These are phyloP conservation scores for Thumatha senex DNA, from an alignment of 2,888 invertebrate genomes.

Conservation along the genomic window DNA sequence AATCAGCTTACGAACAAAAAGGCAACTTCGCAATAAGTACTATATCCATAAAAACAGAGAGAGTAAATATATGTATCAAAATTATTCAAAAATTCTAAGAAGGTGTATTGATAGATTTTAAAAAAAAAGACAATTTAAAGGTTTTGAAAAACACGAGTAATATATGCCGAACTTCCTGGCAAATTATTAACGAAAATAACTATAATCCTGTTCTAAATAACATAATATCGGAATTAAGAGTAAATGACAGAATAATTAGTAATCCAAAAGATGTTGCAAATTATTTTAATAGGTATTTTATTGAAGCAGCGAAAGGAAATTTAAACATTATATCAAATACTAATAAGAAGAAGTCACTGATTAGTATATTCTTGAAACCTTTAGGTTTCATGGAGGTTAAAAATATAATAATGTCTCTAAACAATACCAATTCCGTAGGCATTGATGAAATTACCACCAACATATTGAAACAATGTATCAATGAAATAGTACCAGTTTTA, in stretches of 20 bases:
- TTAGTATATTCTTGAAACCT: not conserved
- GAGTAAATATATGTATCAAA: not conserved
- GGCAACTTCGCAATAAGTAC: not conserved
- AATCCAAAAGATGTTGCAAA: not conserved
- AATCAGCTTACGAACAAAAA: not conserved
- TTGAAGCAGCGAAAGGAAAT: not conserved
- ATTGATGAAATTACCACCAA: not conserved
- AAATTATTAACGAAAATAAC: not conserved
- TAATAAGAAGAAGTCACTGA: not conserved
- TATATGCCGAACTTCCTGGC: not conserved
- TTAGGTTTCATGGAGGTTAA: not conserved
- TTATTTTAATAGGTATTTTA: not conserved
- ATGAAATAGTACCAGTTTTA: not conserved
- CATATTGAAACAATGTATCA: not conserved
- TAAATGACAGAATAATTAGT: not conserved
- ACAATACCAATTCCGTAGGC: not conserved
- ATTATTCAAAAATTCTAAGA: conserved; percentile 2
- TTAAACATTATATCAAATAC: not conserved
- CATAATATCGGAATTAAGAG: not conserved
- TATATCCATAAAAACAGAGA: not conserved
- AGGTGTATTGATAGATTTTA: not conserved
- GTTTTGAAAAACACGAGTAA: not conserved
- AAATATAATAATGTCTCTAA: not conserved
- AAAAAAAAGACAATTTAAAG: not conserved
- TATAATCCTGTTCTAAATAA: not conserved